Evolutionary conservation across 2,113 vertebrate genomes (phyloP), one percentile per base, ranked within the genome.

Genomic region (Verasper variegatus): DNA sequence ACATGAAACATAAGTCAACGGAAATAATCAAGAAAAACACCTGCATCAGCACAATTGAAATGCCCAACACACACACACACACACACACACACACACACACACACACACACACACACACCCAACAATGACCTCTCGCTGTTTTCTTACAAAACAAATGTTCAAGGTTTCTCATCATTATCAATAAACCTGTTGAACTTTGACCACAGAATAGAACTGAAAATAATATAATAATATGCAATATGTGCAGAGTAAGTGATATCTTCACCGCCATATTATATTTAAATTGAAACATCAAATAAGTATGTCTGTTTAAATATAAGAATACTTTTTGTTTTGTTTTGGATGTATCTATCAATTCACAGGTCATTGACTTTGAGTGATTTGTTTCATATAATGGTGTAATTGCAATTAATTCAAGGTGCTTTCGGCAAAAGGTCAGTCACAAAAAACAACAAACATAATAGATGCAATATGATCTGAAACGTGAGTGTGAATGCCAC

Each of bases 1-100:
- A 71, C 47, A 42, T 77, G 45, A 84, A 74, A 80, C 74, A 63
- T 35, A 52, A 71, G 40, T 83, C 20, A 45, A 42, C 35, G 24
- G 4, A 80, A 68, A 63, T 24, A 61, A 74, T 68, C 20, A 24
- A 35, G 67, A 51, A 61, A 72, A 76, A 60, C 54, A 35, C 49
- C 71, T 52, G 47, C 76, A 40, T 79, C 74, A 74, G 82, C 76
- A 81, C 40, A 42, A 13, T 42, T 42, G 9, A 37, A 37, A 37
- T 37, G 9, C 35, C 31, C 17, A 17, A 18, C 49, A 51, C 49
- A 51, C 49, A 51, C 15, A 51, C 13, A 54, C 20, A 45, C 10
- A 14, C 42, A 42, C 27, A 27, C 4, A 27, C 2, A 31, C 27
- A 31, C 27, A 31, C 27, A 31, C 27, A 31, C 5, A 31, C 4